phyloP scores from a whole-genome alignment of 2,888 invertebrate species.

The Eristalis intricaria region DNA sequence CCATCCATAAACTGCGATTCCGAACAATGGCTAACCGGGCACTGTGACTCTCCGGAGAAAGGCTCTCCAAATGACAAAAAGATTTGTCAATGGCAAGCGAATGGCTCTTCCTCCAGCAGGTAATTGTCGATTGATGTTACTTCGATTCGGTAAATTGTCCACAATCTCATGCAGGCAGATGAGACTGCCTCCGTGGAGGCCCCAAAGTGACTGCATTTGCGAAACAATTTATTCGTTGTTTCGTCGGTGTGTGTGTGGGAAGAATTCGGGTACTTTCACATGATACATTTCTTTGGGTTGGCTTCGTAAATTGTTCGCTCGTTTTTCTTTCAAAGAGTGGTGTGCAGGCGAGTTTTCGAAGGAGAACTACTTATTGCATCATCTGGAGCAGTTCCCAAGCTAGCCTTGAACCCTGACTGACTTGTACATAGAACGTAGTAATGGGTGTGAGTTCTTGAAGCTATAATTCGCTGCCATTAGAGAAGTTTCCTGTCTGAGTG shows the following conservation, averaged over 20 bases:
- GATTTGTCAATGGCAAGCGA: constrained; percentile 9
- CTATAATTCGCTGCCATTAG: neutral
- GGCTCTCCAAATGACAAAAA: constrained; percentile 43
- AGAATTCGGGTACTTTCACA: neutral
- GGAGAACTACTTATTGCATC: neutral
- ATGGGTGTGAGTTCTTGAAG: neutral
- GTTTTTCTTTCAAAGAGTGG: neutral
- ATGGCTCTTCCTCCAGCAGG: constrained; percentile 22
- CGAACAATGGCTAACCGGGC: constrained; percentile 46
- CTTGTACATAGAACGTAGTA: neutral
- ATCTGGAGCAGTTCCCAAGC: neutral
- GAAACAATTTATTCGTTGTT: neutral
- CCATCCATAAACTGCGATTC: constrained; percentile 41
- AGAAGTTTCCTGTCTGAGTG: neutral
- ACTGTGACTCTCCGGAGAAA: constrained; percentile 42
- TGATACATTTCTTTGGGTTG: neutral
- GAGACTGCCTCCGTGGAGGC: neutral
- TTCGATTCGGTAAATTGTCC: constrained; percentile 5
- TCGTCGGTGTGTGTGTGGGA: neutral
- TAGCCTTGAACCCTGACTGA: neutral
- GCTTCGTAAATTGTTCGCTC: neutral
- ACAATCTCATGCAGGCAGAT: neutral
- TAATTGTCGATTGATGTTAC: constrained; percentile 10
- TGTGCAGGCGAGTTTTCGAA: neutral
- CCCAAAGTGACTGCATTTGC: neutral